Percentiles rank a stretch among this genome's conserved stretches.
phyloP scores from a whole-genome alignment of 2,113 vertebrate species.

The Mesitornis unicolor region DNA sequence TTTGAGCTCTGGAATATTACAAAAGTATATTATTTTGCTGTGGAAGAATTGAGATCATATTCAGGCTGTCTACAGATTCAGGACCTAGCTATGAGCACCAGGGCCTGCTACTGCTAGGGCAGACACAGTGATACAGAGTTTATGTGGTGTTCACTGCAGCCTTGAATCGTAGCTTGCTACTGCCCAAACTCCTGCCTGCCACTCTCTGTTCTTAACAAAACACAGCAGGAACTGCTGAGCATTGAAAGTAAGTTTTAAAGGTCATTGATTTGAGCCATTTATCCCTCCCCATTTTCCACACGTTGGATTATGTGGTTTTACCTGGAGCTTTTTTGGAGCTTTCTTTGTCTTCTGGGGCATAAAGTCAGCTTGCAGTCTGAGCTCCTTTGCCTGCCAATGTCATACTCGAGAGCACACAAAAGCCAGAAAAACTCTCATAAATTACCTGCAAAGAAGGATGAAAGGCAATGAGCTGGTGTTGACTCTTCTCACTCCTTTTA shows the following conservation, averaged over 20 bases:
- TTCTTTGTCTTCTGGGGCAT: neutral
- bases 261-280: neutral
- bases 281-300: neutral
- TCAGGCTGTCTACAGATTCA: neutral
- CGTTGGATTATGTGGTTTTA: neutral
- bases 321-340: neutral
- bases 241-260: slow-evolving; percentile 1
- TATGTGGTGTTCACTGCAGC: neutral
- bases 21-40: neutral
- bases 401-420: neutral
- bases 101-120: neutral
- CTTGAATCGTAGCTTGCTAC: neutral
- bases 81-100: neutral
- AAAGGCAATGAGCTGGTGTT: neutral
- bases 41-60: neutral
- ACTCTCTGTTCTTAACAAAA: neutral
- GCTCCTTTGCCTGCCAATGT: neutral
- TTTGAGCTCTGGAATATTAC: neutral
- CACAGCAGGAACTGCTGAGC: neutral
- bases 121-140: neutral
- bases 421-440: neutral
- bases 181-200: neutral
- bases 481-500: neutral
- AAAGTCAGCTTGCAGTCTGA: neutral
- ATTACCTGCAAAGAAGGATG: neutral